Evolutionary conservation across 2,797 vertebrate genomes (phyloP), one percentile per base, ranked within the genome.

Genomic region (Intellagama lesueurii): DNA sequence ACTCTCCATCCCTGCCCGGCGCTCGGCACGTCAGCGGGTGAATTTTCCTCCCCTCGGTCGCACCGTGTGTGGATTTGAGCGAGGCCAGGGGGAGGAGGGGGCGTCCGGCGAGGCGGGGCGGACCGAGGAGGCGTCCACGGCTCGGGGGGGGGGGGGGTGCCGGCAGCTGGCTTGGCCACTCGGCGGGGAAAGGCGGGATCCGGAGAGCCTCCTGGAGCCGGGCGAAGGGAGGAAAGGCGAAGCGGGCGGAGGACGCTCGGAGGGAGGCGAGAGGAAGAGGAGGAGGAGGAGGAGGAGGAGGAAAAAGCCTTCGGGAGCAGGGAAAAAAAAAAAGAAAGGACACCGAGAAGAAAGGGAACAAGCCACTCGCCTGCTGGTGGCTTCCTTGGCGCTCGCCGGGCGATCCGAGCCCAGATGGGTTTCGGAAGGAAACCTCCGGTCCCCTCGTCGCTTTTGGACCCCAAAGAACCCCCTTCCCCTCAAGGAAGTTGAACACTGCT

Each of bases 341-440:
- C 60, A 47, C 5, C 19, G 12, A 17, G 60, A 87, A 87, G 85
- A 79, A 47, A 35, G 60, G 91, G 35, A 80, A 89, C 85, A 52
- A 83, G 90, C 87, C 76, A 66, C 82, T 69, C 90, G 90, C 81
- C 90, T 76, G 90, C 86, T 44, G 30, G 3, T n/a, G 35, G 52
- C 35, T 40, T 17, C 68, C 73, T 82, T 66, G 89, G 91, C 83
- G 90, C 82, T 90, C 83, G 56, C 81, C 5, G 35, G 60, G n/a
- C 1, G 70, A 80, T 12, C 84, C 85, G 79, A 87, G 88, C 83
- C 91, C 91, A 30, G 96, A 98, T 98, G 97, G 97, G 97, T 95
- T 93, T 95, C 92, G 95, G 95, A 93, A 92, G 90, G 91, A 94
- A 91, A 93, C 95, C 94, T 92, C 24, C 95, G 92, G 91, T 90